Conservation (phyloP, 1,140 invertebrate species). For the Pseudomyrmex concolor region DNA sequence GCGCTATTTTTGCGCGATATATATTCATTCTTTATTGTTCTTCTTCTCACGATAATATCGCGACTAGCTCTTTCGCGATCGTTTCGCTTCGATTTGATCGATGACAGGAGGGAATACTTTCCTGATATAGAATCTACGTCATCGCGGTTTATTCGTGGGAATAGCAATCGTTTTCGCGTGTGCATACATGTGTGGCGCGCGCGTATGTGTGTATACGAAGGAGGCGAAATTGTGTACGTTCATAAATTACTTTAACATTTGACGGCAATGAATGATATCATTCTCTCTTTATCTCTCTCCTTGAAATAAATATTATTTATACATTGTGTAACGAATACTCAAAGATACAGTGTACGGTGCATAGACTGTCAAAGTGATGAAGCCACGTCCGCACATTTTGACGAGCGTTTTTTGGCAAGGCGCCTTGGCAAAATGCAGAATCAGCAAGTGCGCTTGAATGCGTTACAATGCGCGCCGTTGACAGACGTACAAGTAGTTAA, state of each 20-base stretch:
- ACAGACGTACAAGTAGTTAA: constrained; percentile 23
- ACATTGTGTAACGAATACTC: too few relatives aligned
- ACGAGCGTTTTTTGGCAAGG: constrained; percentile 13
- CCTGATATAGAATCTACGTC: not conserved
- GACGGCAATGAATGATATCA: not conserved
- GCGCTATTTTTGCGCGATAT: not conserved
- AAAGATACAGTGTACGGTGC: too few relatives aligned
- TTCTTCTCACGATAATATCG: not conserved
- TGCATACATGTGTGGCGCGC: too few relatives aligned
- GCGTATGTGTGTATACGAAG: not conserved
- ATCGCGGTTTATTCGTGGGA: not conserved
- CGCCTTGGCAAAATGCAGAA: constrained; percentile 16
- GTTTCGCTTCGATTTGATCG: not conserved
- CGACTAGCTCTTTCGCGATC: not conserved
- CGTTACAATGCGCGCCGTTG: not conserved
- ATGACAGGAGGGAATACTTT: not conserved
- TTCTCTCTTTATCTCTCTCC: not conserved
- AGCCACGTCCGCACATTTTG: not conserved
- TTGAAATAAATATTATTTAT: too few relatives aligned
- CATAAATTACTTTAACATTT: constrained; percentile 23
- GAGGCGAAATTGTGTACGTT: not conserved
- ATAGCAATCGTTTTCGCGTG: too few relatives aligned
- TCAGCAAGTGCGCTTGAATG: not conserved
- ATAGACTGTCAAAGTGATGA: not conserved
- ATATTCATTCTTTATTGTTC: not conserved